Evolutionary conservation across 2,113 vertebrate species (phyloP).

Genomic region (Ceyx melanurus): DNA sequence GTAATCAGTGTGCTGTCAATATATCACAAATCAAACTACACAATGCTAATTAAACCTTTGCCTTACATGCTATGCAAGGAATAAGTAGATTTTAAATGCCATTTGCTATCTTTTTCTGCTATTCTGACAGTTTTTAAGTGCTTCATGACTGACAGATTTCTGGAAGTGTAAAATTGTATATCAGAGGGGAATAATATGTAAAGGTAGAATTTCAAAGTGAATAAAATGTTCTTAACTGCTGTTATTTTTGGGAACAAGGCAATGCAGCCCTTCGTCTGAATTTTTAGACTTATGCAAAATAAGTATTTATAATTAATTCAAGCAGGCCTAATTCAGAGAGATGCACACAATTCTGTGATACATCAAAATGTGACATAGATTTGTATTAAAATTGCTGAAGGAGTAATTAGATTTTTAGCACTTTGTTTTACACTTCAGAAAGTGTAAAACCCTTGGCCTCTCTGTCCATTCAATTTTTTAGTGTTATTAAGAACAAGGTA

Average conservation of each 20-base stretch:
- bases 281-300: neutral
- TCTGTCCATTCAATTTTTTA: neutral
- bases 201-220: neutral
- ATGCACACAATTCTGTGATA: neutral
- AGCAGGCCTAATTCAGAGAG: neutral
- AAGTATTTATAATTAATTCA: neutral
- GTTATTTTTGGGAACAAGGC: neutral
- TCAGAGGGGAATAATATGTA: neutral
- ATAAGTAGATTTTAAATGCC: neutral
- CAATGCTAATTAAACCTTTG: neutral
- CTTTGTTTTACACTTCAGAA: neutral
- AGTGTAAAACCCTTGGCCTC: neutral
- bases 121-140: neutral
- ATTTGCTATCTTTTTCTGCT: neutral
- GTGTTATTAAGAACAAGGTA: neutral
- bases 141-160: neutral
- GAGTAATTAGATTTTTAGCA: neutral
- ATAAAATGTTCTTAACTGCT: neutral
- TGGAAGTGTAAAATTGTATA: neutral
- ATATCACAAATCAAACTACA: neutral
- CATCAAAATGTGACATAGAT: neutral
- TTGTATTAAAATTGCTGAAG: neutral
- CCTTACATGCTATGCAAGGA: neutral
- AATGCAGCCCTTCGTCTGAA: neutral
- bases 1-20: neutral